These are phyloP conservation scores for Pardalotus punctatus DNA, from an alignment of 2,113 vertebrate genomes.

Conservation along the genomic window DNA sequence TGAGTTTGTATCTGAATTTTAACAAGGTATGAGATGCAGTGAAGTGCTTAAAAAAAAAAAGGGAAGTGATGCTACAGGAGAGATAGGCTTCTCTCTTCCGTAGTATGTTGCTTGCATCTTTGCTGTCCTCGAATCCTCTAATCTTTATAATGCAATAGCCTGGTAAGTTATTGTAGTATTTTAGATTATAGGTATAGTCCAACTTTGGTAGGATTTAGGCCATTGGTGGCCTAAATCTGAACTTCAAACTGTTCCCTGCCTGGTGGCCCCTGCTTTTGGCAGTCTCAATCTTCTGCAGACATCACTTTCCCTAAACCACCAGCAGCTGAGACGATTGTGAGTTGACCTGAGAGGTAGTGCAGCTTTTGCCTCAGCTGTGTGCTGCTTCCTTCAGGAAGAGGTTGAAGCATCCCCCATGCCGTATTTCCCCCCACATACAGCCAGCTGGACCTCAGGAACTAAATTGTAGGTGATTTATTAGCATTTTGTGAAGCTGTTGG, in stretches of 20 bases:
- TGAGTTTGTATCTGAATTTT: neutral
- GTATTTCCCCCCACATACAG: neutral
- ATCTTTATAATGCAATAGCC: neutral
- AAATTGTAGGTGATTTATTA: neutral
- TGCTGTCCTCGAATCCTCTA: neutral
- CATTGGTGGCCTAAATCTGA: neutral
- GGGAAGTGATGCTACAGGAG: neutral
- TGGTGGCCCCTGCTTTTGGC: neutral
- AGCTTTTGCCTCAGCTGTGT: neutral
- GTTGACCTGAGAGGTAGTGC: neutral
- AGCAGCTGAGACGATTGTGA: neutral
- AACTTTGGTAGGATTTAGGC: neutral
- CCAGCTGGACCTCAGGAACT: neutral
- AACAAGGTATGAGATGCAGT: neutral
- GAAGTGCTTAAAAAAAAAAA: neutral
- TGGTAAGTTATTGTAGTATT: neutral
- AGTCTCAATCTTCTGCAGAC: neutral
- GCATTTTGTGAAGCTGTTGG: neutral
- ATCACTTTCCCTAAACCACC: neutral
- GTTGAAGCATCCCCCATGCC: accelerated
- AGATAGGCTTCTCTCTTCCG: neutral
- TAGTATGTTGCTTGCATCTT: neutral
- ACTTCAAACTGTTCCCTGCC: neutral
- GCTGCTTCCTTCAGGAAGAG: neutral
- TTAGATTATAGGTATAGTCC: neutral